Evolutionary conservation across 1,140 invertebrate genomes (phyloP), one percentile per base, ranked within the genome.

Genomic region (Hesperophylax magnus): DNA sequence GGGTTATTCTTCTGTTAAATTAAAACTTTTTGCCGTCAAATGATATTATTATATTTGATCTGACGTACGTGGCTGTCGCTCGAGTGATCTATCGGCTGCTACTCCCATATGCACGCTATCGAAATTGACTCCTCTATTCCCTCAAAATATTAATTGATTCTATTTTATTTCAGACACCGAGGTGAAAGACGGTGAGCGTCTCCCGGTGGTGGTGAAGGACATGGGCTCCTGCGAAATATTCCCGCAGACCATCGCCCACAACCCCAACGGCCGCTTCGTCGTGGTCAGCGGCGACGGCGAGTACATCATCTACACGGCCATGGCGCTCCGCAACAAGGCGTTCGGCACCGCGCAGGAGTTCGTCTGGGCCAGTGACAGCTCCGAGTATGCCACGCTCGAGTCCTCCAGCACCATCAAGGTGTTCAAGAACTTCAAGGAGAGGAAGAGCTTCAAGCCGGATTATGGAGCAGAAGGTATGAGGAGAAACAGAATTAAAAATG

Each of bases 201-300:
- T 99, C 0, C 96, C 98, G 3, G 91, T 99, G 8, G 94, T 96
- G 3, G 95, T 98, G 0, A 99, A 99, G 88, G 99, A 99, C 85
- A 99, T 99, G 97, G 99, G 99, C 0, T 97, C 97, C 20, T 99
- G 98, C 90, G 99, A 99, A 90, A 99, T 99, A 84, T 99, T 99
- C 88, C 99, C 99, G 0, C 98, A 99, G 87, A 99, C 96, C 0
- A 97, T 99, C 82, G 95, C 97, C 22, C 99, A 99, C 86, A 99
- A 99, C 91, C 97, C 98, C 0, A 99, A 99, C 90, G 99, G 99
- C 60, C 93, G 98, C 65, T 99, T 99, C 90, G 95, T 99, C 2
- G 98, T 99, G 5, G 98, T 99, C 9, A 99, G 99, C 89, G 99
- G 99, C 11, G 99, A 99, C 90, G 99, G 98, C 0, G 99, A 99